These are phyloP conservation scores for Promerops cafer DNA, from an alignment of 2,113 vertebrate genomes.

Conservation along the genomic window DNA sequence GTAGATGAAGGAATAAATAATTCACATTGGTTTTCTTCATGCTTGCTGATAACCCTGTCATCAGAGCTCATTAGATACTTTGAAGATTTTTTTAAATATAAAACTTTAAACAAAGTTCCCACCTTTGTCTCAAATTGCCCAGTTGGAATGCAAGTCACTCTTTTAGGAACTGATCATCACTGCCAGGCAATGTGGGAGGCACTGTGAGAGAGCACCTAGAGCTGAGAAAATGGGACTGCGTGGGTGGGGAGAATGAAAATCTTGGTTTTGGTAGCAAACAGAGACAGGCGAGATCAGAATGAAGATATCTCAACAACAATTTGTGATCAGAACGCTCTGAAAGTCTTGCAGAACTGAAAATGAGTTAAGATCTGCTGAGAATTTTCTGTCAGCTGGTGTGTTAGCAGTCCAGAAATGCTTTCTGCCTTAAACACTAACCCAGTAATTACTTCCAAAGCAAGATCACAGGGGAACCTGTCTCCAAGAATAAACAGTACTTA, in stretches of 20 bases:
- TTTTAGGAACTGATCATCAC: neutral
- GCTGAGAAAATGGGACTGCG: neutral
- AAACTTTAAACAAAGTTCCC: neutral
- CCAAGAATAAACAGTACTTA: neutral
- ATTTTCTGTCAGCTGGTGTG: neutral
- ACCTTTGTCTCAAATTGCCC: neutral
- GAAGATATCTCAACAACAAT: neutral
- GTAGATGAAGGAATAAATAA: neutral
- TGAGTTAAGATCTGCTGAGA: neutral
- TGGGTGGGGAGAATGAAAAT: neutral
- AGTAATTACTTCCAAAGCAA: neutral
- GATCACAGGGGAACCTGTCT: neutral
- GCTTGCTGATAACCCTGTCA: neutral
- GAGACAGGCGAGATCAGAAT: neutral
- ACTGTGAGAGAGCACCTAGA: neutral
- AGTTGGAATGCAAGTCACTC: neutral
- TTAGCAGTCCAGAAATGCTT: neutral
- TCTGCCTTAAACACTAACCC: neutral
- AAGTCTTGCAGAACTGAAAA: neutral
- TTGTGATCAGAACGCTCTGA: accelerated
- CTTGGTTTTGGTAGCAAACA: neutral
- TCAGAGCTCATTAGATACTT: neutral
- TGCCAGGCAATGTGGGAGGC: neutral
- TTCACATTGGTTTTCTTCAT: neutral
- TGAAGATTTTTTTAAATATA: neutral